These are phyloP conservation scores for Hypotaenidia okinawae DNA, from an alignment of 2,797 vertebrate species.

Conservation along the genomic window DNA sequence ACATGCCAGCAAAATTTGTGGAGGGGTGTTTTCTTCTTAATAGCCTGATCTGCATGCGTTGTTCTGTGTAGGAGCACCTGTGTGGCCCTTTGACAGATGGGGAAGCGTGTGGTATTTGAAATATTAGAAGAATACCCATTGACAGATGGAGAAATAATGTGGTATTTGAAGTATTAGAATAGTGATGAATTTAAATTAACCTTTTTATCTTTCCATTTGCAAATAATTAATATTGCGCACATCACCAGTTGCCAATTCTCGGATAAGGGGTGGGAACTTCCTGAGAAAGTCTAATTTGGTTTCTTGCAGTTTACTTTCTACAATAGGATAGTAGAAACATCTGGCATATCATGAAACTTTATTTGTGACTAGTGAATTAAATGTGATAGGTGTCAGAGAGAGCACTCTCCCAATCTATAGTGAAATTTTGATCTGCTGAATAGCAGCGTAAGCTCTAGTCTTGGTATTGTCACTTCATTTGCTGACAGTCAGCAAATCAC, in stretches of 20 bases:
- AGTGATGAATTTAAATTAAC: not conserved
- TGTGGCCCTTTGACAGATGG: not conserved
- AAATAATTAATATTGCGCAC: not conserved
- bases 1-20: not conserved
- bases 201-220: not conserved
- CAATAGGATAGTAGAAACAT: not conserved
- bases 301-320: not conserved
- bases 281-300: not conserved
- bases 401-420: not conserved
- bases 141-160: not conserved
- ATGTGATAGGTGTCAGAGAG: not conserved
- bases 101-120: not conserved
- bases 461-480: not conserved
- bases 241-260: not conserved
- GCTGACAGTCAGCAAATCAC: not conserved
- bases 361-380: not conserved
- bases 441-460: not conserved
- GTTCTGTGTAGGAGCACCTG: not conserved
- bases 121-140: not conserved
- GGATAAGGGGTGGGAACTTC: not conserved
- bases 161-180: constrained; percentile 7
- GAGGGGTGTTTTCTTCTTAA: not conserved
- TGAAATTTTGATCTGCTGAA: not conserved
- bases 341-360: not conserved
- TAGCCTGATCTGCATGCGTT: not conserved